These are phyloP conservation scores for Penaeus monodon DNA, from an alignment of 2,888 invertebrate genomes.

Conservation along the genomic window DNA sequence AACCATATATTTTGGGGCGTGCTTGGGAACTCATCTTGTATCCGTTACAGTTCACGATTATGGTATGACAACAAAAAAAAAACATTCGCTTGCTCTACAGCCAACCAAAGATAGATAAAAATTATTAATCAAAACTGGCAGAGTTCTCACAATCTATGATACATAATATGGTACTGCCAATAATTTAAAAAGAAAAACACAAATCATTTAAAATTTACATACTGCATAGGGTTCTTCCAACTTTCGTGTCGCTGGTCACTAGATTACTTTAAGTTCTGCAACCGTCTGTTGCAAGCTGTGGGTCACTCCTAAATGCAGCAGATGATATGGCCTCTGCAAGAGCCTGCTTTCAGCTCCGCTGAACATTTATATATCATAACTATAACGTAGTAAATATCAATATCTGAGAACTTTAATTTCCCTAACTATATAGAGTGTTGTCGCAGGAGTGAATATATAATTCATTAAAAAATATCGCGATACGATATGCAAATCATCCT, in stretches of 20 bases:
- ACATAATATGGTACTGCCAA: neutral
- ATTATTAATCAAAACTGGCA: neutral
- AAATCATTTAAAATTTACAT: neutral
- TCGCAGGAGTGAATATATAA: too few species aligned
- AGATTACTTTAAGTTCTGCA: conserved; percentile 74
- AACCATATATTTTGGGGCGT: conserved; percentile 92
- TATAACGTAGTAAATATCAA: too few species aligned
- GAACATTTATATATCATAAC: conserved; percentile 69
- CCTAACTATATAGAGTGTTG: too few species aligned
- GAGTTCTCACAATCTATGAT: neutral
- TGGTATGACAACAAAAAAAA: too few species aligned
- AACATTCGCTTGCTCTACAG: conserved; percentile 86
- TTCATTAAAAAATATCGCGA: too few species aligned
- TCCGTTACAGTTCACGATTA: conserved; percentile 92
- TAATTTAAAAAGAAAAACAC: conserved; percentile 8
- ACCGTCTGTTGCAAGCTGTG: conserved; percentile 79
- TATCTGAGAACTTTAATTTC: too few species aligned
- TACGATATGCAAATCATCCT: too few species aligned
- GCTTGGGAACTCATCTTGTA: conserved; percentile 94
- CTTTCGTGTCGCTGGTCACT: conserved; percentile 87
- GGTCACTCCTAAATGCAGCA: conserved; percentile 96
- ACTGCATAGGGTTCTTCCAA: conserved; percentile 92
- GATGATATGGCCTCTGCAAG: conserved; percentile 95
- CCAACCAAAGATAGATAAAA: conserved; percentile 69
- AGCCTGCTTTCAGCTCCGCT: conserved; percentile 84